Evolutionary conservation across 2,888 invertebrate genomes (phyloP).

Genomic region (Meghimatium bilineatum): DNA sequence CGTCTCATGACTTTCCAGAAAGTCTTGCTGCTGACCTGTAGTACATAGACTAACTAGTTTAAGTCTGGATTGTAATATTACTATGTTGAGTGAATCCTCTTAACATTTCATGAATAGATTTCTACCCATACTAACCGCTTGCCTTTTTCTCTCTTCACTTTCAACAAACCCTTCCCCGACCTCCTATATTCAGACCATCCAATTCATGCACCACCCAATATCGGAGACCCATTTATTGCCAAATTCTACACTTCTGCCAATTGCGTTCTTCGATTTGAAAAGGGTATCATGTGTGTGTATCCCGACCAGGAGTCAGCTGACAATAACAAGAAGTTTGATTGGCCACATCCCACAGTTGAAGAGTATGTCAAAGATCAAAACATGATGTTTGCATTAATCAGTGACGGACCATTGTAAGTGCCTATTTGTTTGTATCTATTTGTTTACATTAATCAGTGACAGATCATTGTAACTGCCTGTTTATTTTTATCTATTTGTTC

Average conservation of each 20-base stretch:
- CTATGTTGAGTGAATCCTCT: too few relatives aligned
- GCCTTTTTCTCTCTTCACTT: neutral
- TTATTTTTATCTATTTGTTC: too few relatives aligned
- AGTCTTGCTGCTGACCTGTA: too few relatives aligned
- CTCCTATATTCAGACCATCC: slow-evolving; percentile 85
- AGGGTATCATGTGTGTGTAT: slow-evolving; percentile 89
- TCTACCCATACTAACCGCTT: neutral
- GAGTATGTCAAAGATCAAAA: slow-evolving; percentile 93
- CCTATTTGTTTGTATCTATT: neutral
- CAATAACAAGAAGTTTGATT: slow-evolving; percentile 81
- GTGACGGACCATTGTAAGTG: slow-evolving; percentile 96
- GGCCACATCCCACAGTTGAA: slow-evolving; percentile 84
- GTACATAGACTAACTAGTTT: too few relatives aligned
- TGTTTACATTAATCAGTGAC: neutral
- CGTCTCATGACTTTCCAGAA: too few relatives aligned
- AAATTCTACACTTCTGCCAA: slow-evolving; percentile 84
- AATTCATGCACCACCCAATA: slow-evolving; percentile 85
- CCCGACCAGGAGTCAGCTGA: slow-evolving; percentile 81
- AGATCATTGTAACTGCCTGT: too few relatives aligned
- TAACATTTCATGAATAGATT: too few relatives aligned
- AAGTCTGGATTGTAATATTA: too few relatives aligned
- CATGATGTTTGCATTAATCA: slow-evolving; percentile 94
- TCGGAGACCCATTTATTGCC: slow-evolving; percentile 87
- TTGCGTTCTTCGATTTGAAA: slow-evolving; percentile 84
- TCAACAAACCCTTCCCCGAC: neutral